Evolutionary conservation across 2,888 invertebrate genomes (phyloP).

Genomic region (Cephus sareptanus): DNA sequence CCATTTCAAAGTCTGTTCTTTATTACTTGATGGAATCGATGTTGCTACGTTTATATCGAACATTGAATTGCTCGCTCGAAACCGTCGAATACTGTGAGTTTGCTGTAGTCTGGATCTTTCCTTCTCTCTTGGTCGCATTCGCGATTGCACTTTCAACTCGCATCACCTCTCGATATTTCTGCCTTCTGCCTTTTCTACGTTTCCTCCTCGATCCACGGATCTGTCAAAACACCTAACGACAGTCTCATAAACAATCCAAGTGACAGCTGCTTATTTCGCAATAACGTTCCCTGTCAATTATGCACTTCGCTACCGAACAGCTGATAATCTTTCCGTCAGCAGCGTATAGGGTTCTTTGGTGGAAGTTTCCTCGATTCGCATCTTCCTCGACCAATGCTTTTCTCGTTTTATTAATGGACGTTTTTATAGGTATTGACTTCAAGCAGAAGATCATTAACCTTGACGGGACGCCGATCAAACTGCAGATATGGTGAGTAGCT

Average conservation of each 20-base stretch:
- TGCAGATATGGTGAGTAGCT: constrained; percentile 74
- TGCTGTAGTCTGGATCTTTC: not conserved
- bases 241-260: not conserved
- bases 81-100: not conserved
- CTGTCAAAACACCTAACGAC: not conserved
- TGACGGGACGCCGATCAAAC: constrained; percentile 86
- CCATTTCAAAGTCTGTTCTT: not conserved
- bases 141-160: not conserved
- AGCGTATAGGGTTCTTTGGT: not conserved
- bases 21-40: not conserved
- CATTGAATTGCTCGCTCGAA: not conserved
- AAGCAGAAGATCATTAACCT: constrained; percentile 90
- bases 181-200: not conserved
- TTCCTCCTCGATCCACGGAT: not conserved
- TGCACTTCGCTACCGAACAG: not conserved
- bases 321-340: not conserved
- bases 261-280: not conserved
- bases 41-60: not conserved
- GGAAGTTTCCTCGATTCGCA: not conserved
- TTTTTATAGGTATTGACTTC: constrained; percentile 82
- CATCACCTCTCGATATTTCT: not conserved
- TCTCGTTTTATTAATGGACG: not conserved
- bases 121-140: not conserved
- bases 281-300: not conserved
- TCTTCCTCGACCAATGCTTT: not conserved